These are phyloP conservation scores for Toxotes lorentzi DNA, from an alignment of 2,797 vertebrate genomes.

Conservation along the genomic window DNA sequence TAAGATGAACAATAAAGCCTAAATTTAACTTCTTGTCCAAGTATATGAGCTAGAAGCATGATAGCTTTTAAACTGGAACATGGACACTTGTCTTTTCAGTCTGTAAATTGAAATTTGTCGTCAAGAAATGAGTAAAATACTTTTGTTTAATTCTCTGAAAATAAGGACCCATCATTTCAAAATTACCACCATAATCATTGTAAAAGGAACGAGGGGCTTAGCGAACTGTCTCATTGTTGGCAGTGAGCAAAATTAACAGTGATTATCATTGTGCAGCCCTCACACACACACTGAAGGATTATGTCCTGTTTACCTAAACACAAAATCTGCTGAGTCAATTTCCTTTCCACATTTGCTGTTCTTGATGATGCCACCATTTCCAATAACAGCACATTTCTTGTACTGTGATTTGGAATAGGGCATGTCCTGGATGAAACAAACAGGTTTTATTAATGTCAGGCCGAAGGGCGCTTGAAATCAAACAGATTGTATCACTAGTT, in stretches of 20 bases:
- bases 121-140: not conserved
- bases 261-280: constrained; percentile 9
- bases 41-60: too few relatives aligned
- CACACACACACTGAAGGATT: constrained; percentile 3
- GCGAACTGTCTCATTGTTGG: not conserved
- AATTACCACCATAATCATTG: not conserved
- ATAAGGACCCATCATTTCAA: not conserved
- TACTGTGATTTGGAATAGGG: constrained; percentile 96
- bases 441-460: constrained; percentile 15
- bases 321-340: constrained; percentile 95
- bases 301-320: constrained; percentile 90
- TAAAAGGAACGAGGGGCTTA: too few relatives aligned
- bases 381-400: constrained; percentile 97
- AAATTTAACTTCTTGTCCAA: too few relatives aligned
- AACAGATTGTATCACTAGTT: not conserved
- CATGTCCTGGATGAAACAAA: constrained; percentile 90
- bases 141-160: not conserved
- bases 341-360: constrained; percentile 96
- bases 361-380: constrained; percentile 98
- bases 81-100: not conserved
- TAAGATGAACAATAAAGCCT: too few relatives aligned
- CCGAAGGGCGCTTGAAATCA: not conserved
- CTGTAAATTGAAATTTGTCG: not conserved
- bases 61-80: too few relatives aligned
- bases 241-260: not conserved